Evolutionary conservation across 92 coral and sea anemone species (phyloP).

Genomic region (Plumapathes pennacea): DNA sequence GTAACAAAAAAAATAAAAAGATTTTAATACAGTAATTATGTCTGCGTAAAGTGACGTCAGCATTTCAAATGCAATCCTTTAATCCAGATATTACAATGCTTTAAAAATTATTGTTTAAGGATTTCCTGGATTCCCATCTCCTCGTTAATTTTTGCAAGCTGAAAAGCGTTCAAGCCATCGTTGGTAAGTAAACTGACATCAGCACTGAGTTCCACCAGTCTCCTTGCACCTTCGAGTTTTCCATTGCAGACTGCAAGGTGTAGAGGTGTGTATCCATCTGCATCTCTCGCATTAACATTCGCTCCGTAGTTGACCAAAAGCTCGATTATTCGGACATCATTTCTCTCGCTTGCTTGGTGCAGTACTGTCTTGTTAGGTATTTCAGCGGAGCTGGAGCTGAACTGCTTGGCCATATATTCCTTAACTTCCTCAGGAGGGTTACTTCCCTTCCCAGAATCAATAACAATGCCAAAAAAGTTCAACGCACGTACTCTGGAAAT

Average conservation of each 20-base stretch:
- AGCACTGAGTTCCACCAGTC: constrained; percentile 7
- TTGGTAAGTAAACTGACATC: background rate
- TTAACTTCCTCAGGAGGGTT: background rate
- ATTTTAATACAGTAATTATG: no score
- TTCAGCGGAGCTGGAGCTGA: background rate
- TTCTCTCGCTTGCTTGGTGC: background rate
- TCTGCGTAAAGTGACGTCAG: no score
- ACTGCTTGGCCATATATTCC: background rate
- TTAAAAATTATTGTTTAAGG: no score
- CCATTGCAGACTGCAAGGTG: constrained; percentile 7
- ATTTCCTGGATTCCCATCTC: constrained; percentile 3
- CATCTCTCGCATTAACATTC: constrained; percentile 1
- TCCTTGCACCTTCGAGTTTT: background rate
- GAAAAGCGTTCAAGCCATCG: background rate
- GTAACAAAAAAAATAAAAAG: no score
- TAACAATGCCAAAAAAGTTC: background rate
- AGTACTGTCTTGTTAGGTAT: background rate
- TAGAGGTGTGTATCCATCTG: constrained; percentile 11
- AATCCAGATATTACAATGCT: no score
- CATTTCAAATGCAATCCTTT: no score
- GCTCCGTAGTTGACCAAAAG: background rate
- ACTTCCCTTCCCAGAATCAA: background rate
- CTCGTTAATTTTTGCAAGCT: constrained; percentile 4
- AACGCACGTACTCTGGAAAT: background rate
- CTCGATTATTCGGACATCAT: background rate